phyloP scores from a whole-genome alignment of 2,888 invertebrate genomes.

The Caenorhabditis zanzibari region DNA sequence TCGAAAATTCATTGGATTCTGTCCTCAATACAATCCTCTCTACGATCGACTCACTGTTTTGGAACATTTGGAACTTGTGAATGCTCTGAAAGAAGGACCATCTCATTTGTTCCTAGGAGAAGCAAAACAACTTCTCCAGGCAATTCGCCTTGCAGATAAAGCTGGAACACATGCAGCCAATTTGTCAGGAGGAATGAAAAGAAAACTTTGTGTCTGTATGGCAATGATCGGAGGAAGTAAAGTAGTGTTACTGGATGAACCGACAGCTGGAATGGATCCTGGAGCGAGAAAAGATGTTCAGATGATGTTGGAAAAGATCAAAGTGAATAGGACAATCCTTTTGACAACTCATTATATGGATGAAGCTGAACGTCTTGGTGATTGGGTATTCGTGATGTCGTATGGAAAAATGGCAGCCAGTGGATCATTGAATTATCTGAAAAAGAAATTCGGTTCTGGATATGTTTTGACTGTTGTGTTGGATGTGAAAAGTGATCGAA shows the following conservation, averaged over 20 bases:
- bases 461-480: slow-evolving; percentile 74
- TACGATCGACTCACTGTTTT: slow-evolving; percentile 74
- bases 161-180: slow-evolving; percentile 44
- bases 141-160: slow-evolving; percentile 22
- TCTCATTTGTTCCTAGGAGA: slow-evolving; percentile 5
- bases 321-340: slow-evolving; percentile 72
- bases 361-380: slow-evolving; percentile 81
- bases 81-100: slow-evolving; percentile 52
- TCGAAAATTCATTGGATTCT: slow-evolving; percentile 44
- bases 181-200: slow-evolving; percentile 81
- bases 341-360: slow-evolving; percentile 83
- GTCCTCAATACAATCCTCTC: slow-evolving; percentile 74
- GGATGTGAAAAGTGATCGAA: slow-evolving; percentile 28
- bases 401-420: slow-evolving; percentile 74
- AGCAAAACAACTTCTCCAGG: slow-evolving; percentile 23
- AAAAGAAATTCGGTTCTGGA: slow-evolving; percentile 73
- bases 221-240: slow-evolving; percentile 77
- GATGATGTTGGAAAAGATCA: slow-evolving; percentile 42
- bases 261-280: slow-evolving; percentile 64
- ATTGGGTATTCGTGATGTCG: slow-evolving; percentile 78
- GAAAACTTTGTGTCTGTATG: slow-evolving; percentile 81
- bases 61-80: slow-evolving; percentile 76
- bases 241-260: slow-evolving; percentile 80
- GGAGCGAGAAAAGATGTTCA: slow-evolving; percentile 60
- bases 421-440: slow-evolving; percentile 64